phyloP scores from a whole-genome alignment of 2,113 vertebrate species.

The Thamnophis sirtalis region DNA sequence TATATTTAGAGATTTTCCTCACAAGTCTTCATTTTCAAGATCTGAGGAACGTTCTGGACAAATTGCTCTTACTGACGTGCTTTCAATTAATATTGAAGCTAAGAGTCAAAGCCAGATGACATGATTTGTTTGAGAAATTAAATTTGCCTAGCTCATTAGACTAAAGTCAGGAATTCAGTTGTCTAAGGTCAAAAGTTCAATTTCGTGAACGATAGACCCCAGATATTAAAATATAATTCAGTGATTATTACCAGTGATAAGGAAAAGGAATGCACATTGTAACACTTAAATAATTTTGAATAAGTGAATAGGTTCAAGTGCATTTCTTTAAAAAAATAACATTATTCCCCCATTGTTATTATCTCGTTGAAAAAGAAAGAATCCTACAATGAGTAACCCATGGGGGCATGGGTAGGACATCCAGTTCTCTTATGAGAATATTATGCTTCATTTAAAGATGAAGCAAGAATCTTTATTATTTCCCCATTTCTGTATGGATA shows the following conservation, averaged over 20 bases:
- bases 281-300: neutral
- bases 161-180: neutral
- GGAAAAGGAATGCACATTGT: neutral
- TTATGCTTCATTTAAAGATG: neutral
- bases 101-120: slow-evolving; percentile 22
- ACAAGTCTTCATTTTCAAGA: slow-evolving; percentile 10
- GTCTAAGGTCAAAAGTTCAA: neutral
- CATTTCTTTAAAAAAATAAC: neutral
- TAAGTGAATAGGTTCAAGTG: neutral
- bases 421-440: neutral
- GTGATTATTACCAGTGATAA: neutral
- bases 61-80: slow-evolving; percentile 31
- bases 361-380: neutral
- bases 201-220: neutral
- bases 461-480: neutral
- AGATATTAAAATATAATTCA: neutral
- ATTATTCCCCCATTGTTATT: neutral
- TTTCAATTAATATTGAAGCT: neutral
- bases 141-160: neutral
- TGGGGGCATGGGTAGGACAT: neutral
- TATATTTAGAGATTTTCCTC: slow-evolving; percentile 18
- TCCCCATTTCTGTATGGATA: neutral
- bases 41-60: slow-evolving; percentile 35
- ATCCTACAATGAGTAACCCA: neutral
- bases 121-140: neutral